Percentiles rank a stretch among this genome's conserved stretches.
Evolutionary conservation across 1,140 invertebrate genomes (phyloP).

Genomic region (Caenorhabditis remanei): DNA sequence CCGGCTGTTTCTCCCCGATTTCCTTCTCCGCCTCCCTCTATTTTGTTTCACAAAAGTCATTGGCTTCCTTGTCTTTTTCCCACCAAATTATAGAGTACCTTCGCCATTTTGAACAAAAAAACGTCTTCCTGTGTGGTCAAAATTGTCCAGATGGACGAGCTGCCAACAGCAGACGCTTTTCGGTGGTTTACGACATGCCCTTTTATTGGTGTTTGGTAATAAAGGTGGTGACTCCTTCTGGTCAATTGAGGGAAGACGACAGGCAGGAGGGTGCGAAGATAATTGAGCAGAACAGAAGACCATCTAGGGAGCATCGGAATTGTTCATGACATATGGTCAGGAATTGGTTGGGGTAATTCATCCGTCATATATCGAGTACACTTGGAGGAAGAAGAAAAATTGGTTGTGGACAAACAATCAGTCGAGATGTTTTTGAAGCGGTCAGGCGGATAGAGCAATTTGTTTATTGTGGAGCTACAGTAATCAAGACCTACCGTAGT

Average conservation of each 20-base stretch:
- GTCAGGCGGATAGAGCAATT: neutral
- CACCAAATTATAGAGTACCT: neutral
- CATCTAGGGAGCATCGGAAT: constrained; percentile 24
- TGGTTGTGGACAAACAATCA: constrained; percentile 36
- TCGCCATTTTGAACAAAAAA: neutral
- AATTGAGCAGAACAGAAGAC: constrained; percentile 26
- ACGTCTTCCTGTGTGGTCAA: constrained; percentile 23
- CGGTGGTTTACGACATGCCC: constrained; percentile 15
- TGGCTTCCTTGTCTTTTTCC: no score
- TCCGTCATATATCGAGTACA: constrained; percentile 44
- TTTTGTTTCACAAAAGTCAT: no score
- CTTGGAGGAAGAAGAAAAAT: neutral
- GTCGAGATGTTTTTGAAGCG: constrained; percentile 32
- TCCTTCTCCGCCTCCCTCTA: no score
- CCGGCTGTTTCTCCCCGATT: neutral
- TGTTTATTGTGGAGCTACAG: neutral
- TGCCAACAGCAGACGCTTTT: constrained; percentile 37
- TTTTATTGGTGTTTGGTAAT: constrained; percentile 51
- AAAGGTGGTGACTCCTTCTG: constrained; percentile 28
- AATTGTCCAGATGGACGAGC: neutral
- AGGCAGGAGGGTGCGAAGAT: constrained; percentile 16
- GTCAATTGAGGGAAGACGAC: neutral
- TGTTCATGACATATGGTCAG: constrained; percentile 49
- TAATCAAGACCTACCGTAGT: no score
- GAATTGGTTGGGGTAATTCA: constrained; percentile 15